phyloP scores from a whole-genome alignment of 1,140 invertebrate species.

The Cyclina sinensis region DNA sequence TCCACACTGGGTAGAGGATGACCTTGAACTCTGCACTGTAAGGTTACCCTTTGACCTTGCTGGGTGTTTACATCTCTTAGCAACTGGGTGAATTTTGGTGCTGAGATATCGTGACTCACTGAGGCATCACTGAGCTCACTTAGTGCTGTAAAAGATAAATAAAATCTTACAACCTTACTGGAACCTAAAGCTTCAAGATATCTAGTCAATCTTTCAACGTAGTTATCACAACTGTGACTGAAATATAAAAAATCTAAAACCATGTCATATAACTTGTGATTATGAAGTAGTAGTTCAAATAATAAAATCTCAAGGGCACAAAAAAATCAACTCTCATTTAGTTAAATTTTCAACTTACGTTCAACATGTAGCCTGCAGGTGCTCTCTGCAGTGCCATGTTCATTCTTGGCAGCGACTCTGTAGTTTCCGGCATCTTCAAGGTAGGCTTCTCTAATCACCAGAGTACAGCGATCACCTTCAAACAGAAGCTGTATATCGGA shows the following conservation, averaged over 20 bases:
- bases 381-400: constrained; percentile 85
- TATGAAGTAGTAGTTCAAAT: too few species aligned
- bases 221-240: too few species aligned
- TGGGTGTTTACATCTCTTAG: constrained; percentile 82
- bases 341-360: constrained; percentile 83
- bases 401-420: constrained; percentile 86
- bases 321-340: too few species aligned
- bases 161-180: too few species aligned
- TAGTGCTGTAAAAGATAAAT: constrained; percentile 78
- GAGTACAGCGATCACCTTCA: constrained; percentile 86
- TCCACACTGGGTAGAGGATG: constrained; percentile 84
- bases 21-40: constrained; percentile 84
- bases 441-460: constrained; percentile 86
- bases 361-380: constrained; percentile 85
- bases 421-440: constrained; percentile 87
- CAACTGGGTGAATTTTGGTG: constrained; percentile 84
- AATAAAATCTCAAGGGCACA: too few species aligned
- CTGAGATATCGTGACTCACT: constrained; percentile 76
- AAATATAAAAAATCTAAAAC: too few species aligned
- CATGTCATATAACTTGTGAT: too few species aligned
- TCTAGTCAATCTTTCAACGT: too few species aligned
- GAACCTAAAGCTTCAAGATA: too few species aligned
- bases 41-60: constrained; percentile 83
- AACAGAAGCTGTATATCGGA: constrained; percentile 85
- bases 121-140: constrained; percentile 86